These are phyloP conservation scores for Brachyhypopomus gauderio DNA, from an alignment of 2,113 vertebrate species.

Conservation along the genomic window DNA sequence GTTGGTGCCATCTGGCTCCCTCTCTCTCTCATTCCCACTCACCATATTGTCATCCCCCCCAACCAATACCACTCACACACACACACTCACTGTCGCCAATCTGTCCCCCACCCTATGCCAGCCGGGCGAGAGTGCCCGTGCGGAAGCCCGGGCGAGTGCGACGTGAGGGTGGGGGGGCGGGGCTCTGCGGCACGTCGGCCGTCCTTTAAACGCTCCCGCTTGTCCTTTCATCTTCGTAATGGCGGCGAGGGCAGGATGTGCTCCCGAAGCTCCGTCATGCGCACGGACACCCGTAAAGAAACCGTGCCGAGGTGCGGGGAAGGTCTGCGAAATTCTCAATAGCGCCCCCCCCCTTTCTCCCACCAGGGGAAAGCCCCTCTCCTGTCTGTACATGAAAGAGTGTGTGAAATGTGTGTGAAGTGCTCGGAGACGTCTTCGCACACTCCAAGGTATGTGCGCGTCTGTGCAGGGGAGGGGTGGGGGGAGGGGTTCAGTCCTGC, in stretches of 20 bases:
- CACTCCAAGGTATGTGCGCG: neutral
- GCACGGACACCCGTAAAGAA: constrained; percentile 44
- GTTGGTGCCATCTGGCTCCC: constrained; percentile 77
- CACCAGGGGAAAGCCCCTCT: constrained; percentile 28
- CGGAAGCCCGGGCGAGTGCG: constrained; percentile 46
- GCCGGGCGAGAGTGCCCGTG: constrained; percentile 65
- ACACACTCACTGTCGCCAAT: constrained; percentile 49
- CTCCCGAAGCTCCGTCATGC: constrained; percentile 64
- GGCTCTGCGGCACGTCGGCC: too few species aligned
- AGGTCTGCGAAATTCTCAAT: constrained; percentile 26
- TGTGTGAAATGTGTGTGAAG: constrained; percentile 40
- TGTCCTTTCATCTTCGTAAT: constrained; percentile 70
- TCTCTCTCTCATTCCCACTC: constrained; percentile 74
- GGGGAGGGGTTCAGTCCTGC: neutral
- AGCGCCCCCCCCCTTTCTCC: neutral
- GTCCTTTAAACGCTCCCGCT: constrained; percentile 66
- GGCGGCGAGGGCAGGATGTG: constrained; percentile 55
- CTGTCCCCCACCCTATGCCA: constrained; percentile 63
- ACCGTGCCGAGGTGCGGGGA: neutral
- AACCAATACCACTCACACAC: constrained; percentile 55
- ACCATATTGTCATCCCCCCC: constrained; percentile 72
- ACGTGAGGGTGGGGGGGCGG: neutral
- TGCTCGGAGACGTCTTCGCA: constrained; percentile 27
- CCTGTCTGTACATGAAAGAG: constrained; percentile 43
- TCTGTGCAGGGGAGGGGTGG: neutral